phyloP scores from a whole-genome alignment of 2,888 invertebrate genomes.

The Pheosia tremula region DNA sequence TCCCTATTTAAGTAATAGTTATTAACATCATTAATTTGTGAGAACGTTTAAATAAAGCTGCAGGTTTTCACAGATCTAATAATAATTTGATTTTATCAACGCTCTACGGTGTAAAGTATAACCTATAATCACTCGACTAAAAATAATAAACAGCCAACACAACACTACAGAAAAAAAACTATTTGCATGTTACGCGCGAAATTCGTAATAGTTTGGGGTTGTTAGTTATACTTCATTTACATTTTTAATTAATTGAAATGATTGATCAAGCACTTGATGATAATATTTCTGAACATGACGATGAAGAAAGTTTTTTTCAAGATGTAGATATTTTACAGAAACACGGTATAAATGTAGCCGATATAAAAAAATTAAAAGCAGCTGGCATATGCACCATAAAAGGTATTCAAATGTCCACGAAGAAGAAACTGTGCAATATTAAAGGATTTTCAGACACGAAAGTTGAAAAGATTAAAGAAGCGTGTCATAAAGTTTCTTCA shows the following conservation, averaged over 20 bases:
- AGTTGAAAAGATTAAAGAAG: conserved; percentile 92
- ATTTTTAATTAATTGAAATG: conserved; percentile 32
- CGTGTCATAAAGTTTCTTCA: conserved; percentile 86
- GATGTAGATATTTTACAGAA: conserved; percentile 88
- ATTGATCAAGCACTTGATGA: conserved; percentile 74
- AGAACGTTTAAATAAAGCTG: too few relatives aligned
- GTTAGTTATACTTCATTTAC: conserved; percentile 5
- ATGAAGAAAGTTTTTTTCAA: conserved; percentile 89
- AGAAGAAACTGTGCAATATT: conserved; percentile 88
- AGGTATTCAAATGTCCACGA: conserved; percentile 92
- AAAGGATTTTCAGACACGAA: conserved; percentile 92
- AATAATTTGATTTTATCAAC: too few relatives aligned
- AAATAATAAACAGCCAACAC: too few relatives aligned
- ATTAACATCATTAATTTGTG: too few relatives aligned
- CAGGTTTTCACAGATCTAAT: too few relatives aligned
- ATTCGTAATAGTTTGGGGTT: conserved; percentile 17
- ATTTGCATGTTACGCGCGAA: conserved; percentile 27
- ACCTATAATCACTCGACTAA: too few relatives aligned
- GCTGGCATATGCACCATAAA: conserved; percentile 92
- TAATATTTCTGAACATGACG: conserved; percentile 81
- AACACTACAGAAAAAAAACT: too few relatives aligned
- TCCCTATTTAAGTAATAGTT: too few relatives aligned
- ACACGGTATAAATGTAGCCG: conserved; percentile 88
- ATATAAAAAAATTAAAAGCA: conserved; percentile 90
- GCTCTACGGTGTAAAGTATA: too few relatives aligned